Conservation (phyloP, 2,888 invertebrate species). For the Ennomos fuscantarius region DNA sequence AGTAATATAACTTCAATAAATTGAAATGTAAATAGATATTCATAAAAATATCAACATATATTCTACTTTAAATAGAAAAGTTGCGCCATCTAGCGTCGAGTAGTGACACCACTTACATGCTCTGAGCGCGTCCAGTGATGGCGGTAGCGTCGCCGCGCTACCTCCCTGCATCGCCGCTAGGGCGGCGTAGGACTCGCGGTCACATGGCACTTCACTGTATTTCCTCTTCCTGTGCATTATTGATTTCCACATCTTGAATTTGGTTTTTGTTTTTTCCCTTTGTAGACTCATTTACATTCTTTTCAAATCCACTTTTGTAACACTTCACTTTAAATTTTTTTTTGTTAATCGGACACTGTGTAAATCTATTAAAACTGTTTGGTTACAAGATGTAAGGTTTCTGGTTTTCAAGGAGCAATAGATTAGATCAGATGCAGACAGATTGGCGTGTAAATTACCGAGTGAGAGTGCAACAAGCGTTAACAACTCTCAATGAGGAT, state of each 20-base stretch:
- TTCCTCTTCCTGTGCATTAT: slow-evolving; percentile 77
- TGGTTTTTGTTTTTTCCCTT: slow-evolving; percentile 64
- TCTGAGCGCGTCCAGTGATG: slow-evolving; percentile 79
- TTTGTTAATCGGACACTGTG: background rate
- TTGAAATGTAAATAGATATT: too few relatives aligned
- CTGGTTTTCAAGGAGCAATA: slow-evolving; percentile 48
- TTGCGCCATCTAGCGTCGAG: slow-evolving; percentile 65
- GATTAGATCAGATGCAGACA: slow-evolving; percentile 55
- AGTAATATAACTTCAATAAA: too few relatives aligned
- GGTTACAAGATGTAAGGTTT: slow-evolving; percentile 23
- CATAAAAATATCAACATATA: too few relatives aligned
- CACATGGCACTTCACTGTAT: slow-evolving; percentile 75
- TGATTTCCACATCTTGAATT: slow-evolving; percentile 80
- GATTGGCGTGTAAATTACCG: slow-evolving; percentile 70
- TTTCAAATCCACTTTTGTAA: slow-evolving; percentile 30
- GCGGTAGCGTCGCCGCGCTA: slow-evolving; percentile 77
- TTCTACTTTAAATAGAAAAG: background rate
- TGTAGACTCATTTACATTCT: slow-evolving; percentile 70
- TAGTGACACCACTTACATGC: slow-evolving; percentile 79
- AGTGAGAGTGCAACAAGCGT: slow-evolving; percentile 54
- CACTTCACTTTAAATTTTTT: slow-evolving; percentile 11
- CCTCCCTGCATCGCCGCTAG: slow-evolving; percentile 80
- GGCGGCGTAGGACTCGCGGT: slow-evolving; percentile 76
- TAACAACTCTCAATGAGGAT: slow-evolving; percentile 67
- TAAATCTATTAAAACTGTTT: slow-evolving; percentile 9